A percentile compares a stretch with the other conserved stretches of the same genome.
Conservation (phyloP, 2,113 vertebrate genomes). For the Tautogolabrus adspersus region DNA sequence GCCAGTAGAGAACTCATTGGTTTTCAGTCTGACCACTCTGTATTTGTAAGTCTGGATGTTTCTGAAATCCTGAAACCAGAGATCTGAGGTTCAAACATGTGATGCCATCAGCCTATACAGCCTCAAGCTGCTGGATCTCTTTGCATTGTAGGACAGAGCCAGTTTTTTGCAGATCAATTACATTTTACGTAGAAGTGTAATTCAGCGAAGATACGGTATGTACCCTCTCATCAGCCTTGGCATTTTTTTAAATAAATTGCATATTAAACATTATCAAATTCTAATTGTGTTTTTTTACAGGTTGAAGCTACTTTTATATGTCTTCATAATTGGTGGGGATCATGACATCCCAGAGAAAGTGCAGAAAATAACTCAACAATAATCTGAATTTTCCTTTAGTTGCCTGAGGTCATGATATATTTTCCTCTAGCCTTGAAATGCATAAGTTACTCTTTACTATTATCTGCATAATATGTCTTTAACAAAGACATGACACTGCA, state of each 20-base stretch:
- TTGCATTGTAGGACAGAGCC: constrained; percentile 12
- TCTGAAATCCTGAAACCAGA: constrained; percentile 4
- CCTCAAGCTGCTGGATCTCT: constrained; percentile 34
- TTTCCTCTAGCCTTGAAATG: constrained; percentile 21
- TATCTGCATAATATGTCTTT: constrained; percentile 2
- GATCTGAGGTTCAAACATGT: constrained; percentile 37
- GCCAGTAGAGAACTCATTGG: constrained; percentile 19
- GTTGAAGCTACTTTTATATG: not conserved
- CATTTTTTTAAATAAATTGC: not conserved
- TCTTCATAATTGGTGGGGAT: not conserved
- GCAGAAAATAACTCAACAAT: not conserved
- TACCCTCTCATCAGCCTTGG: no score
- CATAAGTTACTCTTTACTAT: not conserved
- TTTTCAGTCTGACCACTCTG: constrained; percentile 8
- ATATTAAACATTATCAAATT: not conserved
- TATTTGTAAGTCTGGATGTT: not conserved
- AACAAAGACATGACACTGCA: constrained; percentile 9
- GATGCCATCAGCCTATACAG: constrained; percentile 38
- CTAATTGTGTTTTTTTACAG: not conserved
- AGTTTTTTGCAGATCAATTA: constrained; percentile 11
- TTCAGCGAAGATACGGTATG: no score
- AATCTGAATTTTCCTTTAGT: constrained; percentile 2
- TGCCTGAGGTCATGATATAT: constrained; percentile 1
- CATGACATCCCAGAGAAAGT: not conserved
- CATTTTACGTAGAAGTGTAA: no score